Base-by-base conservation (phyloP, 35 echinoderm and acorn worm genomes). In the Heliocidaris erythrogramma region DNA sequence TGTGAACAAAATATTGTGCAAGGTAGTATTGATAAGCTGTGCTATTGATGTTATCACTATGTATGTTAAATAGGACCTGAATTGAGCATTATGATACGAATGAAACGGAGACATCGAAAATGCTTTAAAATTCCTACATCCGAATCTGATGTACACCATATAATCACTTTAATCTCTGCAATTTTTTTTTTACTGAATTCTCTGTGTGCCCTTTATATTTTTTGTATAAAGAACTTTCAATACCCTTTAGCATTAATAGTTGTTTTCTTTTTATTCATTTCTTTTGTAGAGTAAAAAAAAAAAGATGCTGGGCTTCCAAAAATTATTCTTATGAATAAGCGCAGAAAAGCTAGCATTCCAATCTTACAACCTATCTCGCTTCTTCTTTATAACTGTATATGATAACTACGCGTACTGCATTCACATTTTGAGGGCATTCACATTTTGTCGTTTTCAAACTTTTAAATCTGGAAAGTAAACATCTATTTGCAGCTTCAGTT, bases 291-390 rank as follows among this genome's bases (percentile, higher is more conserved):
- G 18, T 78, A 78, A 24, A 78, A 78, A 60, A 60, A 60, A 78
- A n/a, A 78, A 78, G 65, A 78, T 78, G 65, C 65, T 78, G 65
- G 65, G 65, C 65, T 78, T 78, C 65, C 65, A 78, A 27, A 78
- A 78, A 78, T 29, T 78, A 5, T 78, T 78, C 65, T 27, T 78
- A 78, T 78, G 65, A 78, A 78, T 78, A 78, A 78, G 18, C n/a
- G 65, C 65, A 78, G 65, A 78, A 78, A 78, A 78, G 18, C 65
- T 78, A 78, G 65, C 65, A 78, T 78, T 78, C 21, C 65, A 78
- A n/a, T 18, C 21, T 78, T 21, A 78, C 61, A 78, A 5, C 65
- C 65, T 78, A 5, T 78, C 65, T 78, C n/a, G 21, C 27, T 78
- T 27, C 5, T 29, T 78, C 65, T 78, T 27, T 7, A n/a, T n/a